These are phyloP conservation scores for Muntiacus reevesi DNA, from an alignment of 2,113 vertebrate species.

Conservation along the genomic window DNA sequence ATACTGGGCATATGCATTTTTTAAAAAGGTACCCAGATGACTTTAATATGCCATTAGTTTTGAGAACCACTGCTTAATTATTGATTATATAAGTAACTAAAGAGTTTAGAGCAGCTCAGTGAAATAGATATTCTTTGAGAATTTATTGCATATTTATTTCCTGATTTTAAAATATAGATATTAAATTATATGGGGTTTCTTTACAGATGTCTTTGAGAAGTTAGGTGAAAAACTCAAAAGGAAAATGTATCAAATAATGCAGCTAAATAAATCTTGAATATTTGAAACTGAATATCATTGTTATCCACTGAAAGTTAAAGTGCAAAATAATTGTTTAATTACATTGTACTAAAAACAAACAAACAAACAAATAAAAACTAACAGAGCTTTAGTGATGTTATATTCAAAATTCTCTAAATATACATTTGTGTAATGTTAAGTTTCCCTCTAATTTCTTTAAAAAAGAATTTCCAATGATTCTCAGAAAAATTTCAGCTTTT, in stretches of 20 bases:
- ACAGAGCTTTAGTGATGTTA: neutral
- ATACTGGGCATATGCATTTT: neutral
- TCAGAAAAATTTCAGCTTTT: neutral
- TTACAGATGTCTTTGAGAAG: neutral
- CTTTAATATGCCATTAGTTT: neutral
- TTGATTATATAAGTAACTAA: neutral
- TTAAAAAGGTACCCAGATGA: neutral
- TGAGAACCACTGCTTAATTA: neutral
- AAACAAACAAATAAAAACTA: neutral
- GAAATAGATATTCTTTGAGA: neutral
- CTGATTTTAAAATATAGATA: neutral
- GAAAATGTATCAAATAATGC: neutral
- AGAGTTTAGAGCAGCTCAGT: neutral
- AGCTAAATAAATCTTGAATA: neutral
- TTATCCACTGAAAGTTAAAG: neutral
- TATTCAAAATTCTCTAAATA: neutral
- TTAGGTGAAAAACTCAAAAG: neutral
- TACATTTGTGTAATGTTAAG: neutral
- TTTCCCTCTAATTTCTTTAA: neutral
- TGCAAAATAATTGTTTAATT: neutral
- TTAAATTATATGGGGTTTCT: neutral
- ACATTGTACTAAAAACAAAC: neutral
- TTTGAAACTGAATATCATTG: neutral
- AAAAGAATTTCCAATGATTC: neutral
- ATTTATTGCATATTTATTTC: neutral